These are phyloP conservation scores for Neodiprion fabricii DNA, from an alignment of 1,140 invertebrate species.

Conservation along the genomic window DNA sequence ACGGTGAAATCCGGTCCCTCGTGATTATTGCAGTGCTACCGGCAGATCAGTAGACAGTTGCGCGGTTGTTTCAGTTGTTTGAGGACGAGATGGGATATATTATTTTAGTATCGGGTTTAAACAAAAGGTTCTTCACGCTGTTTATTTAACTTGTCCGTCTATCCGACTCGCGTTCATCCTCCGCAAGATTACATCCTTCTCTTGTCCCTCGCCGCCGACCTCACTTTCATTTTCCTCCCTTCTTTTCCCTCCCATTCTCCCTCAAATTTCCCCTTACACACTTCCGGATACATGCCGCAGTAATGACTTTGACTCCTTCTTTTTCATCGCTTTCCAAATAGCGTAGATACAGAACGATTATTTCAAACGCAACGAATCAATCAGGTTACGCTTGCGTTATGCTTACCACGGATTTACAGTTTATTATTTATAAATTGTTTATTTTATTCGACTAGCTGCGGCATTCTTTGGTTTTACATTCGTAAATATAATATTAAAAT, in stretches of 20 bases:
- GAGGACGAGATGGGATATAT: slow-evolving; percentile 30
- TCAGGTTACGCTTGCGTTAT: slow-evolving; percentile 10
- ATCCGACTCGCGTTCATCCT: slow-evolving; percentile 33
- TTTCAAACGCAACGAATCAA: slow-evolving; percentile 18
- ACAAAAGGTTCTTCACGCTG: slow-evolving; percentile 44
- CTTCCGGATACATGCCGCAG: background rate
- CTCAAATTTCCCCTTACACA: background rate
- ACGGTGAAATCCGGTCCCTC: no score
- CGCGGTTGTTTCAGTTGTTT: slow-evolving; percentile 1
- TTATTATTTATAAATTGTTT: slow-evolving; percentile 28
- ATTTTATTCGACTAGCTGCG: slow-evolving; percentile 39
- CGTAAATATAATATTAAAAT: slow-evolving; percentile 16
- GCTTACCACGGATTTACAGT: background rate
- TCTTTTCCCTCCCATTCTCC: background rate
- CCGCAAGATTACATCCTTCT: slow-evolving; percentile 35
- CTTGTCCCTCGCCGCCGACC: slow-evolving; percentile 10
- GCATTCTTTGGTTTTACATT: slow-evolving; percentile 33
- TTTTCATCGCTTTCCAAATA: background rate
- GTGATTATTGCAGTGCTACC: no score
- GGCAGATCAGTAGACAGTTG: background rate
- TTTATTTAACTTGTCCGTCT: slow-evolving; percentile 49
- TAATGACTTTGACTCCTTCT: background rate
- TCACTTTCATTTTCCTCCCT: background rate
- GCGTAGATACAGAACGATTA: no score
- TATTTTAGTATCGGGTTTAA: slow-evolving; percentile 49